Evolutionary conservation across 1,140 invertebrate species (phyloP), one percentile per base, ranked within the genome.

Genomic region (Lepidurus apus): DNA sequence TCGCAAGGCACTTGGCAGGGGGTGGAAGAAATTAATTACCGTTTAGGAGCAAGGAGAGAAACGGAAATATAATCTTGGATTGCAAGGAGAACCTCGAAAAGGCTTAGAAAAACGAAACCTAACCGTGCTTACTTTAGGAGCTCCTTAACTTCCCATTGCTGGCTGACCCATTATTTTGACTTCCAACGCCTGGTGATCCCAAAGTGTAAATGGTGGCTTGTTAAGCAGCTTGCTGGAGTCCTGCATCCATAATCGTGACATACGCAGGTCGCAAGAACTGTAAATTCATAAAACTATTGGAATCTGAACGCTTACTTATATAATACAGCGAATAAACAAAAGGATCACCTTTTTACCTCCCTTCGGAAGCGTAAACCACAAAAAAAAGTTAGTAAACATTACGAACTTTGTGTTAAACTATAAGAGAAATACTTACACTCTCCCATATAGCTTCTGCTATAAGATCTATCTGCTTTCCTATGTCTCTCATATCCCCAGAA

Each of bases 401-500:
- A 47, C 5, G 21, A 34, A 17, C 10, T 44, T 47, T n/a, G 11
- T 26, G 42, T 43, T 3, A 80, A 78, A 43, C 9, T 74, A 77
- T 78, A 75, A 24, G 42, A 65, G 74, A 76, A 79, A 81, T 82
- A 91, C 93, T 93, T 88, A 97, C 95, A 85, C 94, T 93, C 84
- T 95, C 93, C 95, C 95, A 98, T 79, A 96, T 88, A 73, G 89
- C 84, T 82, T 89, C 91, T 6, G 95, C 95, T 79, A 92, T 84
- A 78, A 93, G 91, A 84, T 98, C 96, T 82, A 98, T 91, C 81
- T 91, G 88, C 74, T 90, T 87, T 44, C 95, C 95, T 65, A 96
- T 84, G 82, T 95, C 93, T 83, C 92, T 87, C 82, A 95, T 89
- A 84, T 97, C 94, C 73, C 96, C 96, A 84, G 93, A 96, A 85